These are phyloP conservation scores for Matsumyia berberina DNA, from an alignment of 2,888 invertebrate species.

Conservation along the genomic window DNA sequence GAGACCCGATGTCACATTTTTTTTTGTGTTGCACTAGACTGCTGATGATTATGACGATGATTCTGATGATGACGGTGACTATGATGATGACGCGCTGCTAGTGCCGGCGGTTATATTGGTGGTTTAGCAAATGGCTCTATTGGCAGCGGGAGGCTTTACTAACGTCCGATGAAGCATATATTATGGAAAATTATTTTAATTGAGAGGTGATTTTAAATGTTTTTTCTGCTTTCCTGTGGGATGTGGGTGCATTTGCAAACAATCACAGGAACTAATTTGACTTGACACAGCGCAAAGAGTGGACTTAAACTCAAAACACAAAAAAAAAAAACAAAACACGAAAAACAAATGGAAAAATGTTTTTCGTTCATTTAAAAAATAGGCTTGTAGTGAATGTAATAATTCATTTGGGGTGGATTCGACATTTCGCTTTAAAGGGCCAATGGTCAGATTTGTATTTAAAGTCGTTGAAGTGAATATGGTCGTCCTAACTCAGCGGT, in stretches of 20 bases:
- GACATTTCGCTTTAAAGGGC: too few species aligned
- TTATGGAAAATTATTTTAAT: slow-evolving; percentile 58
- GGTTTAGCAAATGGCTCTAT: slow-evolving; percentile 15
- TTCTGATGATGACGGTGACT: slow-evolving; percentile 50
- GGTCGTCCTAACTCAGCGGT: too few species aligned
- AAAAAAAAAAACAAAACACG: too few species aligned
- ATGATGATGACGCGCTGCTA: slow-evolving; percentile 40
- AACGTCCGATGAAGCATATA: slow-evolving; percentile 7
- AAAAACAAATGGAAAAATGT: too few species aligned
- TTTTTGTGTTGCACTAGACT: not conserved
- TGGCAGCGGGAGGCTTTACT: slow-evolving; percentile 12
- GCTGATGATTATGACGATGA: slow-evolving; percentile 31
- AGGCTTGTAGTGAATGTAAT: too few species aligned
- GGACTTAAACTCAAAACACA: too few species aligned
- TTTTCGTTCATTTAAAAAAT: too few species aligned
- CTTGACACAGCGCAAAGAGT: slow-evolving; percentile 30
- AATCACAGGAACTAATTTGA: slow-evolving; percentile 36
- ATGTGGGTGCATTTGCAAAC: not conserved
- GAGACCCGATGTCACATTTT: slow-evolving; percentile 14
- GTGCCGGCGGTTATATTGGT: slow-evolving; percentile 7
- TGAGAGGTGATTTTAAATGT: slow-evolving; percentile 26
- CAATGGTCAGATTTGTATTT: too few species aligned
- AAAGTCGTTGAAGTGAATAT: too few species aligned
- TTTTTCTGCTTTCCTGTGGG: not conserved
- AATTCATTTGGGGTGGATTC: too few species aligned